Base-by-base conservation (phyloP, 2,113 vertebrate species). In the Saccopteryx leptura region DNA sequence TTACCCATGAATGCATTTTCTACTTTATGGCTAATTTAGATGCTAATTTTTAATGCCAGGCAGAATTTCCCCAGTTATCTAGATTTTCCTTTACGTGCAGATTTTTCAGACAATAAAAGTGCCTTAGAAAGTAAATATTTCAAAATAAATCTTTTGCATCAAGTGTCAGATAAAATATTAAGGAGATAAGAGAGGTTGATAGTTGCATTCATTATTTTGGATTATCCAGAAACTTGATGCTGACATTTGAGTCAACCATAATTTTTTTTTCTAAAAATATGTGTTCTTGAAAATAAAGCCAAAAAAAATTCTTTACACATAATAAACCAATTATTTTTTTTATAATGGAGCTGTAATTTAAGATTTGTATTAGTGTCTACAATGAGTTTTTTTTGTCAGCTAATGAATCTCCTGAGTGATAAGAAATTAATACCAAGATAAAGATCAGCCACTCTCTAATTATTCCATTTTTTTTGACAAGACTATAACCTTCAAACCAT, bases 31-130 rank as follows among this genome's bases (percentile, higher is more conserved):
- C 50, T 96, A 94, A 95, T 96, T 91, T 85, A 93, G 81, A 94
- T 96, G 88, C 61, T 97, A 92, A 96, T 95, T 87, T 95, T 95
- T 96, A 91, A 94, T 61, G 23, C 18, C 46, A 63, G 19, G 17
- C 74, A 92, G 48, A 48, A 14, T 95, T 75, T 94, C 24, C 26
- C 33, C 12, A 68, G 54, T 9, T 33, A 87, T 60, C 46, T 56
- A 63, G 31, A 82, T 80, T 92, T 93, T 71, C 19, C n/a, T 50
- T 93, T n/a, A 68, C 76, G 31, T 80, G 33, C 24, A 84, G 65
- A 56, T 71, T 81, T 93, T 86, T 60, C 58, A 93, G 48, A 91
- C 48, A 94, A 58, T 81, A 88, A 92, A 97, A 95, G 63, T 89
- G 4, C 26, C 88, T 93, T 72, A 75, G 60, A 82, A 78, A 78